These are phyloP conservation scores for Buathra laborator DNA, from an alignment of 2,888 invertebrate genomes.

Conservation along the genomic window DNA sequence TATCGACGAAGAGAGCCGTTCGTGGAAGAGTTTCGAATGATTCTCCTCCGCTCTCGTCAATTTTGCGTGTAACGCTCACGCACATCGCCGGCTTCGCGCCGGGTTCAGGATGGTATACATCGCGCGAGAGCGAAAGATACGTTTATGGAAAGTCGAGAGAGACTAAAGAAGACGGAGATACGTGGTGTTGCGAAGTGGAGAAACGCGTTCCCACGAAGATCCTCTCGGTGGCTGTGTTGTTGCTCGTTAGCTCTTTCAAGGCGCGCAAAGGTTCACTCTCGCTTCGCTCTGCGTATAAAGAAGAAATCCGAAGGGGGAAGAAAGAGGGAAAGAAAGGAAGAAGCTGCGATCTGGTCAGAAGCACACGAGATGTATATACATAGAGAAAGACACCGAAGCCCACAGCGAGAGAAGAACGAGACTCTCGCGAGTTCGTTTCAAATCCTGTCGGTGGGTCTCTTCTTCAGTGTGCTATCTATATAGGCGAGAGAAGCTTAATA, in stretches of 20 bases:
- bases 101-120: background rate
- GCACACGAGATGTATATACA: too few species aligned
- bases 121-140: conserved; percentile 1
- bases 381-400: too few species aligned
- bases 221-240: conserved; percentile 42
- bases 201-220: conserved; percentile 74
- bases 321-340: conserved; percentile 13
- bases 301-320: conserved; percentile 32
- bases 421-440: too few species aligned
- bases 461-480: background rate
- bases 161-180: background rate
- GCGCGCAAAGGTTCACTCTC: conserved; percentile 51
- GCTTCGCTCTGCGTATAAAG: conserved; percentile 40
- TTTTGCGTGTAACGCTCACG: conserved; percentile 65
- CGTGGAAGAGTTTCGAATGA: conserved; percentile 65
- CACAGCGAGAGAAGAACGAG: too few species aligned
- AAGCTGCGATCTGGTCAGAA: background rate
- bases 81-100: conserved; percentile 33
- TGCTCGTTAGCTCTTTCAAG: conserved; percentile 66
- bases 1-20: conserved; percentile 57
- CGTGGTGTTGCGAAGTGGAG: conserved; percentile 62
- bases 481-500: conserved; percentile 15
- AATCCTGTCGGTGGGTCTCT: too few species aligned
- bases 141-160: background rate
- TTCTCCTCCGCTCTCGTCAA: conserved; percentile 43